Percentiles rank a stretch among this genome's conserved stretches.
Conservation (phyloP, 2,888 invertebrate genomes). For the Latrodectus hesperus region DNA sequence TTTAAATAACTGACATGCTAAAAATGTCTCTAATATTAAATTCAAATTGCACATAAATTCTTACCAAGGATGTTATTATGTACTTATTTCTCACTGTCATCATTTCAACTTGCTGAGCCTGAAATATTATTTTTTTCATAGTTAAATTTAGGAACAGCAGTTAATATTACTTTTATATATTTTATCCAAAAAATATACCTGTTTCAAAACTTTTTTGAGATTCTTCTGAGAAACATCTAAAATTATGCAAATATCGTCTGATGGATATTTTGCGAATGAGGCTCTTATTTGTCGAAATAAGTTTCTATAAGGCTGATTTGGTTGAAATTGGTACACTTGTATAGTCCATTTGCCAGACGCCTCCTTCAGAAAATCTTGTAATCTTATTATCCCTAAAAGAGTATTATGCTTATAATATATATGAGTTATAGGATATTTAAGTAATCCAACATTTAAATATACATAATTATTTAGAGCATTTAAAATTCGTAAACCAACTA, state of each 20-base stretch:
- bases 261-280: conserved; percentile 32
- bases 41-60: conserved; percentile 70
- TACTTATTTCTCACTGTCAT: conserved; percentile 97
- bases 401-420: too few species aligned
- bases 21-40: too few species aligned
- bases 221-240: conserved; percentile 70
- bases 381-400: conserved; percentile 69
- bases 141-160: too few species aligned
- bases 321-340: conserved; percentile 69
- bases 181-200: conserved; percentile 43
- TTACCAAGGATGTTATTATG: conserved; percentile 91
- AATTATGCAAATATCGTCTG: conserved; percentile 70
- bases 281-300: conserved; percentile 70
- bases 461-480: too few species aligned
- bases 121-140: not conserved
- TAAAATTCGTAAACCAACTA: too few species aligned
- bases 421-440: too few species aligned
- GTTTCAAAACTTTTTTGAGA: conserved; percentile 70
- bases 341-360: conserved; percentile 70
- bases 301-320: conserved; percentile 69
- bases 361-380: conserved; percentile 71
- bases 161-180: too few species aligned
- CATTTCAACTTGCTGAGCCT: conserved; percentile 97
- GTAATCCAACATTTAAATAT: too few species aligned
- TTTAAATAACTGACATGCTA: too few species aligned